Evolutionary conservation across 2,888 invertebrate species (phyloP).

Genomic region (Chaitophorus viminalis): DNA sequence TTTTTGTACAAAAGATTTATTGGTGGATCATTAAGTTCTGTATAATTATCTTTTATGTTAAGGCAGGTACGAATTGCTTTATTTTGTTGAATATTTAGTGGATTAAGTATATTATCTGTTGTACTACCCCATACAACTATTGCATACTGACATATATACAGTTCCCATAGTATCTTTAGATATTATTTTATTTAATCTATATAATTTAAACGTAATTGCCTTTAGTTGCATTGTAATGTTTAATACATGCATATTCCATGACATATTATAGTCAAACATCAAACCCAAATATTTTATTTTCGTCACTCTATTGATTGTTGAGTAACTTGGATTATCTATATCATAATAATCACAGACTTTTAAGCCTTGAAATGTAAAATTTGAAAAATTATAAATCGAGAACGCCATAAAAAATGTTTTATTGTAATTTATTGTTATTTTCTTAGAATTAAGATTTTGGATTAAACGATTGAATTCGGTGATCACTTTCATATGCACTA

Average conservation of each 20-base stretch:
- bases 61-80: not conserved
- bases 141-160: not conserved
- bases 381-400: not conserved
- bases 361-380: not conserved
- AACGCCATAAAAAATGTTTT: not conserved
- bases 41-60: conserved; percentile 20
- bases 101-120: no score
- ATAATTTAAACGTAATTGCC: not conserved
- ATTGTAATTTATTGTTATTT: not conserved
- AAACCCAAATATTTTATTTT: conserved; percentile 14
- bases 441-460: not conserved
- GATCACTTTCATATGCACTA: not conserved
- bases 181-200: not conserved
- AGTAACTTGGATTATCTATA: not conserved
- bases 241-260: not conserved
- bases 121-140: no score
- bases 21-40: not conserved
- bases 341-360: not conserved
- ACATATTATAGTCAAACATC: not conserved
- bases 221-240: not conserved
- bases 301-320: not conserved
- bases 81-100: no score
- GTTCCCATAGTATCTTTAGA: not conserved
- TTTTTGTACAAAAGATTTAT: not conserved
- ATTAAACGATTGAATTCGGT: not conserved